Base-by-base conservation (phyloP, 2,113 vertebrate genomes). In the Nipponia nippon region DNA sequence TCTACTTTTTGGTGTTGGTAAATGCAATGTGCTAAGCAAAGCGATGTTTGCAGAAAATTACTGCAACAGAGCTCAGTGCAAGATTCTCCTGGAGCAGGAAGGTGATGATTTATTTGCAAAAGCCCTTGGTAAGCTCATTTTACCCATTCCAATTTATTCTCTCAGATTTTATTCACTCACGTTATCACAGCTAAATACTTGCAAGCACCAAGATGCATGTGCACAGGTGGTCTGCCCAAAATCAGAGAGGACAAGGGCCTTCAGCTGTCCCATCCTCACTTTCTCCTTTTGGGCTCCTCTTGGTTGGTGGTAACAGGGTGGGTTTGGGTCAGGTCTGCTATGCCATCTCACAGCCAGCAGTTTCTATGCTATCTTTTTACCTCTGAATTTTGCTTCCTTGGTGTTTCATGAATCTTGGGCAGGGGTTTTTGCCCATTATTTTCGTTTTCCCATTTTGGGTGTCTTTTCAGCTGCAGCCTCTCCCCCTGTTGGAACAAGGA, bases 401-500 rank as follows among this genome's bases (percentile, higher is more conserved):
- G 6, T 44, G 12, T 9, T 81, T 14, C 34, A 0, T 69, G 11
- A 47, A 26, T 77, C 77, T 85, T 62, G 25, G 32, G 25, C 34
- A 18, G 29, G 9, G 1, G 3, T 29, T n/a, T 76, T 42, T 3
- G 0, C 9, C 7, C 8, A 1, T 65, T 83, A 17, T 52, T 78
- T 52, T 77, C 0, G 26, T 59, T 50, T 89, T 73, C 30, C 9
- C 8, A 6, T 49, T 55, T 44, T 58, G 38, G 4, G 6, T 47
- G 40, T 65, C 16, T 70, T 70, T 53, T 46, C 50, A 52, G 55
- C 62, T 63, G 49, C 32, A 44, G 62, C 47, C 29, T 55, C 44
- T 16, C 5, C 6, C 8, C 7, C 6, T 46, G 22, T 58, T 30
- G 22, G n/a, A n/a, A 49, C 0, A 1, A 44, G 16, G 18, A 30